A percentile compares a stretch with the other conserved stretches of the same genome.
phyloP scores from a whole-genome alignment of 35 echinoderm and acorn worm species.

The Strongylocentrotus purpuratus region DNA sequence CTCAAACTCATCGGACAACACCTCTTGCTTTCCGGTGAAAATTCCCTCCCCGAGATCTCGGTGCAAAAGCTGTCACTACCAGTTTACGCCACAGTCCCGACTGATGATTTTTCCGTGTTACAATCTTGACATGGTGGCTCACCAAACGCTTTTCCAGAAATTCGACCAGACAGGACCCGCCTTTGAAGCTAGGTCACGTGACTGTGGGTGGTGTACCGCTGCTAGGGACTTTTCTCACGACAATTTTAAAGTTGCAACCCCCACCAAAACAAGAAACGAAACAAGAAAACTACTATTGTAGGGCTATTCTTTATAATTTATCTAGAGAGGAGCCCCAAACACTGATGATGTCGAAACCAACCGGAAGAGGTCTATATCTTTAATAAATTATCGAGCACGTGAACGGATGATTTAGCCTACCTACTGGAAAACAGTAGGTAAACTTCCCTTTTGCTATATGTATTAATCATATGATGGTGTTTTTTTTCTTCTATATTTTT shows the following conservation, averaged over 20 bases:
- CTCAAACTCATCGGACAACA: neutral
- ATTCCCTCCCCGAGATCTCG: neutral
- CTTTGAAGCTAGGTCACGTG: neutral
- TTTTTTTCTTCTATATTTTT: neutral
- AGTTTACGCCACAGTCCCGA: neutral
- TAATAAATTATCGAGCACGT: neutral
- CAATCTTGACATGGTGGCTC: neutral
- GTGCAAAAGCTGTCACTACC: slow-evolving; percentile 2
- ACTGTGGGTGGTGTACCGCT: neutral
- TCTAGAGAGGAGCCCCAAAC: neutral
- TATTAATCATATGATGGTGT: neutral
- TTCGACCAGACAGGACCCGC: neutral
- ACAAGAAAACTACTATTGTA: neutral
- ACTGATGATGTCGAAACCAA: neutral
- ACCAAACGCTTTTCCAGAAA: neutral
- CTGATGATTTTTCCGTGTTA: neutral
- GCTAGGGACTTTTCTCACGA: neutral
- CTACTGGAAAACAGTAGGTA: neutral
- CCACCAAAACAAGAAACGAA: neutral
- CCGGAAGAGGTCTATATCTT: neutral
- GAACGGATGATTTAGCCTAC: neutral
- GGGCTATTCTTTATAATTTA: neutral
- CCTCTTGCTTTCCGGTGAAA: neutral
- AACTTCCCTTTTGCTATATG: neutral
- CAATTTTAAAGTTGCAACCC: neutral